Evolutionary conservation across 2,113 vertebrate species (phyloP), one percentile per base, ranked within the genome.

Genomic region (Sisor rabdophorus): DNA sequence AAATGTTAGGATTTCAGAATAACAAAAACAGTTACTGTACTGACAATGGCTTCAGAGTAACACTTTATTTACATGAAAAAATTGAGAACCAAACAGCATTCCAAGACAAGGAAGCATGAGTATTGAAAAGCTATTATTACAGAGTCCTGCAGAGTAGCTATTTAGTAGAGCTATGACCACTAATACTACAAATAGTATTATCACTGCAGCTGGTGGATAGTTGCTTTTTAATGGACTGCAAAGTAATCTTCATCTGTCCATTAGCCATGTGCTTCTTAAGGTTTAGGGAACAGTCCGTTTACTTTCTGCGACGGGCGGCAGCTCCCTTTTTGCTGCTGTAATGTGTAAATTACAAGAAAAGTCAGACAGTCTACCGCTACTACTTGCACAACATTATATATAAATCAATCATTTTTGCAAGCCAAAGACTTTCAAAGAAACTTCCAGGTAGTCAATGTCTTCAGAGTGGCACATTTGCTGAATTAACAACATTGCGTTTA

Each of bases 261-360:
- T 87, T 80, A 84, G 82, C 78, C 76, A 67, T 80, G 83, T 77
- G 83, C 87, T 75, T 77, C 73, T 84, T 83, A 82, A 80, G 80
- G 72, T 79, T 85, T 64, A 79, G 55, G 24, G 69, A 26, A 16
- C 44, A 12, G 11, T 13, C 26, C 80, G 22, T 87, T 87, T 94
- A 99, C 93, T 98, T 99, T 91, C 97, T 98, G 93, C 96, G 96
- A 82, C 92, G 96, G 0, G 95, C 91, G 54, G 94, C 95, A 3
- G 91, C 92, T 83, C 92, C 92, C 92, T 99, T 98, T 93, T 97
- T 99, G 95, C 96, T 98, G 92, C 95, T 98, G 83, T 83, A 90
- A 88, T 86, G 59, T 50, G 61, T 76, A 70, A 83, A 67, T 75
- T 58, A 0, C 67, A 75, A 64, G 71, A 47, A 47, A 72, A 4